These are phyloP conservation scores for Trigoniulus corallinus DNA, from an alignment of 1,140 invertebrate species.

Conservation along the genomic window DNA sequence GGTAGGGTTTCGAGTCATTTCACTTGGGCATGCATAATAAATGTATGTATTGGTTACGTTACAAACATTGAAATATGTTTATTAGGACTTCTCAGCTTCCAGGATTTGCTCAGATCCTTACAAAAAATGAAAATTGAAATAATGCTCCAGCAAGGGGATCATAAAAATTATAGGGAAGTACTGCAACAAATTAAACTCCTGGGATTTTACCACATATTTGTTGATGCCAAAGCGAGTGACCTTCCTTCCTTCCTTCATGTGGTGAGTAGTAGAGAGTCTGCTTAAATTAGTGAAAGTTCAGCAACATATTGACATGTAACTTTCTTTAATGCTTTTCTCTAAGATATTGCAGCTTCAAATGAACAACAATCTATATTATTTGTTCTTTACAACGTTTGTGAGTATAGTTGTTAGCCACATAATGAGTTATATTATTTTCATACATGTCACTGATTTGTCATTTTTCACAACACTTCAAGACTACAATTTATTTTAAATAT, in stretches of 20 bases:
- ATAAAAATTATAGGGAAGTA: slow-evolving; percentile 55
- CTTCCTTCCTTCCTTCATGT: too few species aligned
- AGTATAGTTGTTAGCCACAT: slow-evolving; percentile 29
- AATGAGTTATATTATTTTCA: neutral
- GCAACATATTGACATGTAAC: too few species aligned
- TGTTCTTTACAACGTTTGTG: slow-evolving; percentile 84
- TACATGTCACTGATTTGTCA: neutral
- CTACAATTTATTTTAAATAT: too few species aligned
- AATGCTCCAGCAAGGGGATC: slow-evolving; percentile 55
- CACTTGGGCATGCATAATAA: neutral
- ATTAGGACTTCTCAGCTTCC: too few species aligned
- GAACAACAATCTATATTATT: slow-evolving; percentile 86
- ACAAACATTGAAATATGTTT: too few species aligned
- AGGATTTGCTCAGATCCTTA: too few species aligned
- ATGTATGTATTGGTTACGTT: too few species aligned
- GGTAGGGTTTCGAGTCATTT: neutral
- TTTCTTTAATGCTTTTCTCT: too few species aligned
- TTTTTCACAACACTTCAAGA: too few species aligned
- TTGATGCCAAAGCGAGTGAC: slow-evolving; percentile 65
- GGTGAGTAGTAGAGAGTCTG: too few species aligned
- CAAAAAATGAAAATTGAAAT: slow-evolving; percentile 28
- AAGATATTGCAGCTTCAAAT: slow-evolving; percentile 81
- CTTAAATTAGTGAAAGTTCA: too few species aligned
- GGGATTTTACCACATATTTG: slow-evolving; percentile 64
- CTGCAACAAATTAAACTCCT: slow-evolving; percentile 61